A percentile compares a stretch with the other conserved stretches of the same genome.
Conservation (phyloP, 2,888 invertebrate species). For the Poecilobothrus nobilitatus region DNA sequence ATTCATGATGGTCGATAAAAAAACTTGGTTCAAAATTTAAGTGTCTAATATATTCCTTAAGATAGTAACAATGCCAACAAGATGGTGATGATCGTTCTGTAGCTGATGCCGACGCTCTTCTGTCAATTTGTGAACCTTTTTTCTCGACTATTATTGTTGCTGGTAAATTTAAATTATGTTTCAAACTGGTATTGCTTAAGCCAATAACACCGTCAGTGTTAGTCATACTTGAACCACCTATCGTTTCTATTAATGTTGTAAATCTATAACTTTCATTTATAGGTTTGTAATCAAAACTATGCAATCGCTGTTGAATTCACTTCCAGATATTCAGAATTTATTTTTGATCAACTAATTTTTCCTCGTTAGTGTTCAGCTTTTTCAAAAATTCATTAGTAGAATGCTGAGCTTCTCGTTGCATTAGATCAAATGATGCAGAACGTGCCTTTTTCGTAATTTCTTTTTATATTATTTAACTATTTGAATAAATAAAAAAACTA, state of each 20-base stretch:
- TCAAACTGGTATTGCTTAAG: not conserved
- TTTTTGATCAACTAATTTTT: slow-evolving; percentile 24
- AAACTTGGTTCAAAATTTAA: slow-evolving; percentile 43
- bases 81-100: slow-evolving; percentile 57
- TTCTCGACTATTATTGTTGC: not conserved
- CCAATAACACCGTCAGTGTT: not conserved
- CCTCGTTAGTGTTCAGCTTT: slow-evolving; percentile 30
- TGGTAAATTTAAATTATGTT: not conserved
- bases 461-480: too few species aligned
- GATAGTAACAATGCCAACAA: slow-evolving; percentile 68
- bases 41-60: slow-evolving; percentile 62
- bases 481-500: too few species aligned
- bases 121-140: not conserved
- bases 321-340: slow-evolving; percentile 48
- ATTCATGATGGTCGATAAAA: slow-evolving; percentile 38
- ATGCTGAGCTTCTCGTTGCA: slow-evolving; percentile 68
- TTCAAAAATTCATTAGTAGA: slow-evolving; percentile 33
- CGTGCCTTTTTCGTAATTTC: slow-evolving; percentile 66
- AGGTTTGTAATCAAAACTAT: slow-evolving; percentile 67
- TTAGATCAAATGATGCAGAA: slow-evolving; percentile 85
- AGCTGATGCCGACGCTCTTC: slow-evolving; percentile 52
- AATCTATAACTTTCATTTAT: slow-evolving; percentile 53
- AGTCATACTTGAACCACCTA: slow-evolving; percentile 32
- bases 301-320: slow-evolving; percentile 66
- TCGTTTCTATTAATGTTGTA: slow-evolving; percentile 52